Evolutionary conservation across 2,888 invertebrate genomes (phyloP).

Genomic region (Esperia sulphurella): DNA sequence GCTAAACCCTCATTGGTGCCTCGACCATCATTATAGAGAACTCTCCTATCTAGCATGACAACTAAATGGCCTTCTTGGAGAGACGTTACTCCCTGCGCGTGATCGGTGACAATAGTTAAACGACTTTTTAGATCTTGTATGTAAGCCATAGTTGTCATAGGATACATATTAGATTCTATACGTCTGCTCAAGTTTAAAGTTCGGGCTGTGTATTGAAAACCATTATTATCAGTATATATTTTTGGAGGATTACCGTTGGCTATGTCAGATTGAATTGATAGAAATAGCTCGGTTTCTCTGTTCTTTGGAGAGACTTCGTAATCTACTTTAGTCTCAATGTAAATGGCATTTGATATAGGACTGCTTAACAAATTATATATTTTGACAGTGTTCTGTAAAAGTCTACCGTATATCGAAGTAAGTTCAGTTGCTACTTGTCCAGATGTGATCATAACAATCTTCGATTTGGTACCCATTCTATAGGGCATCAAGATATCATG

Average conservation of each 20-base stretch:
- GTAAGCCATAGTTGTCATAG: conserved; percentile 92
- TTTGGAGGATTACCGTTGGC: conserved; percentile 88
- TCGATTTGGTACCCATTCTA: conserved; percentile 74
- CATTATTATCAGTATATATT: conserved; percentile 93
- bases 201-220: conserved; percentile 91
- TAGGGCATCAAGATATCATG: conserved; percentile 87
- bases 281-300: conserved; percentile 92
- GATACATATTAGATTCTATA: conserved; percentile 96
- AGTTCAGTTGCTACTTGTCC: conserved; percentile 91
- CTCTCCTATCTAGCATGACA: conserved; percentile 94
- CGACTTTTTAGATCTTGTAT: conserved; percentile 86
- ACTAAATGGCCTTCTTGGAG: conserved; percentile 93
- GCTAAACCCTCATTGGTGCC: conserved; percentile 96
- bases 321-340: conserved; percentile 89
- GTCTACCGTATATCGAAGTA: conserved; percentile 87
- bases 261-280: conserved; percentile 92
- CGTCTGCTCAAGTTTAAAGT: conserved; percentile 87
- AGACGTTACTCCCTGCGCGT: conserved; percentile 94
- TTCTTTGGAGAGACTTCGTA: conserved; percentile 91
- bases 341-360: conserved; percentile 84
- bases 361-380: conserved; percentile 86
- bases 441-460: conserved; percentile 86
- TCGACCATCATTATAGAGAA: conserved; percentile 94
- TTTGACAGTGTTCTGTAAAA: conserved; percentile 87
- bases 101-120: conserved; percentile 89